Conservation (phyloP, 1,140 invertebrate species). For the Drosophila triauraria region DNA sequence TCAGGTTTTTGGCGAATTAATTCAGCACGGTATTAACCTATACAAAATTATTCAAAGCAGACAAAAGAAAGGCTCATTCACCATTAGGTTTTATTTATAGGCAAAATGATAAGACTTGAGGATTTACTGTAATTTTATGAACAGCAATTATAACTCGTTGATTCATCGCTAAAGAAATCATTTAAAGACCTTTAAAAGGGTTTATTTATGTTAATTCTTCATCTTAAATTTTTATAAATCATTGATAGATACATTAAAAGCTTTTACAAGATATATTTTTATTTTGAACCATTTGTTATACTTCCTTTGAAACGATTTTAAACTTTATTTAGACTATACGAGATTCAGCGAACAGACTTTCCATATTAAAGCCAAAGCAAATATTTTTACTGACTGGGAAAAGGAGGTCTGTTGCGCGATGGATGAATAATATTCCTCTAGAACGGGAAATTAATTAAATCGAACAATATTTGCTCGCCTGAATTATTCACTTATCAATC, state of each 20-base stretch:
- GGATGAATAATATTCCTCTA: slow-evolving; percentile 28
- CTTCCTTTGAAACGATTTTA: not conserved
- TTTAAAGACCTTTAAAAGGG: not conserved
- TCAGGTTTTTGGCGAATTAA: slow-evolving; percentile 8
- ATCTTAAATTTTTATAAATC: not conserved
- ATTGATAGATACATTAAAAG: not conserved
- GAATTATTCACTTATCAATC: slow-evolving; percentile 66
- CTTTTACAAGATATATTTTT: not conserved
- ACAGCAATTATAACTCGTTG: slow-evolving; percentile 1
- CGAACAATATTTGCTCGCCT: slow-evolving; percentile 45
- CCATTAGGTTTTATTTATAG: slow-evolving; percentile 9
- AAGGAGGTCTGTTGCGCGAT: slow-evolving; percentile 5
- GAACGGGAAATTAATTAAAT: slow-evolving; percentile 44
- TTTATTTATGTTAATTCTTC: not conserved
- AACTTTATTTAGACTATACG: not conserved
- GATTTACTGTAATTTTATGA: slow-evolving; percentile 5
- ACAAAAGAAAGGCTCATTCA: slow-evolving; percentile 2
- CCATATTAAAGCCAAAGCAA: slow-evolving; percentile 23
- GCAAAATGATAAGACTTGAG: not conserved
- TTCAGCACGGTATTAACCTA: slow-evolving; percentile 5
- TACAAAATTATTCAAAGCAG: not conserved
- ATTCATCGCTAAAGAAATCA: not conserved
- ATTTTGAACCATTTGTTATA: not conserved
- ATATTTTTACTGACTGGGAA: slow-evolving; percentile 16
- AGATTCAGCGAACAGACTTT: not conserved